Evolutionary conservation across 2,113 vertebrate species (phyloP).

Genomic region (Boleophthalmus pectinirostris): DNA sequence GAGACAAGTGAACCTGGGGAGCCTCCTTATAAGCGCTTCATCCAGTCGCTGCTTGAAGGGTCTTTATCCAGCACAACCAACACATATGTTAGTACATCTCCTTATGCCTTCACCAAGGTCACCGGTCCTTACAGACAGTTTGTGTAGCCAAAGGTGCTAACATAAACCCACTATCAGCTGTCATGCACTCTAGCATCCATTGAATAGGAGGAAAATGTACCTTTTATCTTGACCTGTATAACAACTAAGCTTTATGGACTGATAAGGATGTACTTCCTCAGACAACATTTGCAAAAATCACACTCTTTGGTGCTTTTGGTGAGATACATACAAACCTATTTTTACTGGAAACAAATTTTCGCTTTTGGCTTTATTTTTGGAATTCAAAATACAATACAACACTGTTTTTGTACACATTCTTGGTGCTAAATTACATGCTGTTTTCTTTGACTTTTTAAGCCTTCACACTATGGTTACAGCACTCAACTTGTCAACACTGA

Average conservation of each 20-base stretch:
- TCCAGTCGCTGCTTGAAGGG: conserved; percentile 86
- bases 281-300: conserved; percentile 68
- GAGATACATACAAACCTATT: conserved; percentile 75
- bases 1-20: conserved; percentile 81
- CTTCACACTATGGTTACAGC: conserved; percentile 75
- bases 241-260: conserved; percentile 77
- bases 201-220: conserved; percentile 47
- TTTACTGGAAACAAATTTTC: conserved; percentile 87
- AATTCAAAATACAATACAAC: conserved; percentile 76
- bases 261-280: conserved; percentile 76
- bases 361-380: conserved; percentile 70
- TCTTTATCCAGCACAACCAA: conserved; percentile 92
- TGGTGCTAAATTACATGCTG: conserved; percentile 86
- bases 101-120: conserved; percentile 97
- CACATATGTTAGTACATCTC: conserved; percentile 89
- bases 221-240: conserved; percentile 74
- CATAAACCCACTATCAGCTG: conserved; percentile 43
- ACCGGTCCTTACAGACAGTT: conserved; percentile 96
- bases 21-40: conserved; percentile 87
- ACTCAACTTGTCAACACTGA: conserved; percentile 50
- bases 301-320: conserved; percentile 90
- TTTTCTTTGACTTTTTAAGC: conserved; percentile 78
- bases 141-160: conserved; percentile 78
- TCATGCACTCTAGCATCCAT: conserved; percentile 17
- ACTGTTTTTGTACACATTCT: conserved; percentile 86